Evolutionary conservation across 1,140 invertebrate genomes (phyloP), one percentile per base, ranked within the genome.

Genomic region (Aleiodes sp.): DNA sequence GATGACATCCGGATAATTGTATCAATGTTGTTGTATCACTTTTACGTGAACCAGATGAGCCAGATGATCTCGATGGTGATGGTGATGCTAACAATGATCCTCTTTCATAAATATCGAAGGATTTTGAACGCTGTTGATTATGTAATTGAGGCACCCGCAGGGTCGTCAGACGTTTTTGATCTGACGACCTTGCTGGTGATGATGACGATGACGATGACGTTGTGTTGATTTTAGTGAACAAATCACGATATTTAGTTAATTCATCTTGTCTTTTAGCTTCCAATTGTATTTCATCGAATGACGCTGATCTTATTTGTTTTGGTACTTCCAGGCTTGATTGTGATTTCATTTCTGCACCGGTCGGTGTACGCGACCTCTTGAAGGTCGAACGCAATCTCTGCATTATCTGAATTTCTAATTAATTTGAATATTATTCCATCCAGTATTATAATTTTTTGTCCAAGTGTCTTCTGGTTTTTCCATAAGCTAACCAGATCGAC

Each of bases 251-350:
- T 21, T 67, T 56, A 21, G 29, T n/a, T 35, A 43, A 37, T n/a
- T 68, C 61, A 16, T 72, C 70, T 8, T 80, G 80, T 10, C 91
- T 89, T 73, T 92, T 91, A 24, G 91, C 89, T 74, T 93, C 93
- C 76, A 94, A 80, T 79, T 95, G 93, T 79, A 95, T 94, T 86
- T 95, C 93, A 86, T 95, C 94, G 85, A 94, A 95, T 63, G 93
- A 94, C 37, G 93, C 93, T 39, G 93, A 94, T 64, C 84, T 83
- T 74, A 94, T 91, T 88, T 94, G 94, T 80, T 94, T 94, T 35
- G 94, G 94, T 66, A 95, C 93, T 82, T 95, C 94, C 67, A 95
- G 89, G 82, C 93, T 95, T 86, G 92, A 94, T 82, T 95, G 94
- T 66, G 92, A 94, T 87, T 95, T 95, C 93, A 95, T 94, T 83